Evolutionary conservation across 2,888 invertebrate genomes (phyloP), one percentile per base, ranked within the genome.

Genomic region (Acheta domesticus): DNA sequence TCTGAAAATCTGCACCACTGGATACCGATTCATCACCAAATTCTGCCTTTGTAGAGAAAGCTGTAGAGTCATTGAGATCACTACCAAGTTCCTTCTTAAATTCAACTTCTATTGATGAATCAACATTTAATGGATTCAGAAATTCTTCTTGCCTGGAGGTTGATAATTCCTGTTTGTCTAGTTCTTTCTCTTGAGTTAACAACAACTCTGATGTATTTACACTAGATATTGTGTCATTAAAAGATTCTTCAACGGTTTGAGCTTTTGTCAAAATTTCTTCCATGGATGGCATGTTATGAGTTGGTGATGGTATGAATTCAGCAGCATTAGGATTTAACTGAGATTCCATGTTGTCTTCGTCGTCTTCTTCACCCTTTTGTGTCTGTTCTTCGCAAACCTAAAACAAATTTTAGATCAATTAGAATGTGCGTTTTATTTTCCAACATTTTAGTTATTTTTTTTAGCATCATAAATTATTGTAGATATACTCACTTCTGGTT

Each of bases 281-380:
- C 75, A 82, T 62, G 11, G 78, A 75, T n/a, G 80, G 81, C 78
- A 77, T 79, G 48, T 88, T 87, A 1, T 88, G 86, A 74, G 91
- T 90, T 0, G 92, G 91, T 11, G 91, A 91, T 11, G 95, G 94
- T 80, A 95, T 90, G 86, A 95, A 95, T 87, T 94, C 94, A n/a
- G 93, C 93, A 21, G 95, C 95, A 84, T 95, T 92, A 0, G 95
- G 95, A 88, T 95, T 96, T 83, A 95, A 87, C 81, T 93, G 93
- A 75, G 93, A 95, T 86, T 89, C 89, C 88, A 92, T 92, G 88
- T 93, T 91, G 85, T 91, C 91, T 84, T 89, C 85, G 77, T 86
- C 85, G 83, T 82, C 79, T 50, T 20, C 49, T 48, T 75, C 23
- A 49, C 48, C 23, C 12, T 77, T 50, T 74, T 48, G 49, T 36